Base-by-base conservation (phyloP, 1,140 invertebrate genomes). In the Adelges cooleyi region DNA sequence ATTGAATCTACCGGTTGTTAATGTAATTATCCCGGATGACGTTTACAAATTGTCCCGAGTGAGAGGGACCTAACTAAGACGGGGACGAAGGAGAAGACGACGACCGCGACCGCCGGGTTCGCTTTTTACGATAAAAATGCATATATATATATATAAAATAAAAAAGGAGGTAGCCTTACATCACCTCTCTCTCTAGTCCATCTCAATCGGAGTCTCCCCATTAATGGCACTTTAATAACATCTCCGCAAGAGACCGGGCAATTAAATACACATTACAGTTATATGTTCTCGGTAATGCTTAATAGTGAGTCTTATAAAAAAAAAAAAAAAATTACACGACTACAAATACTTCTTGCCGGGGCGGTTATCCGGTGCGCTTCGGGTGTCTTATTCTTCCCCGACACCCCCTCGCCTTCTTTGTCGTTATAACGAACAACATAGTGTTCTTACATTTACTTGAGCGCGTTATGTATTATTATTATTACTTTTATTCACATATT, bases 201-300 rank as follows among this genome's bases (percentile, higher is more conserved):
- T 33, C 5, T 33, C 29, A n/a, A n/a, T n/a, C n/a, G 25, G 42
- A 18, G n/a, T 33, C 13, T n/a, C 17, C 42, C 42, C 56, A 33
- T 62, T 62, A 62, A 62, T 62, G 56, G 56, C 40, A 48, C 56
- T 62, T 62, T 62, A 62, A 62, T 62, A 62, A 62, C 29, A 33
- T 33, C n/a, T n/a, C n/a, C 42, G 42, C 10, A 38, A 15, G 38
- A 33, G 38, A 22, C 54, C 23, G 25, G 56, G 56, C 56, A 62
- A 62, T 62, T 62, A 62, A 62, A 62, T 62, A 62, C 25, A 48
- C 56, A 62, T 62, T 62, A 62, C 44, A 48, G 40, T 20, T 8
- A 18, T 46, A 15, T 20, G 10, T 11, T 17, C 8, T 10, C 8
- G n/a, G 29, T 33, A 27, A 25, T 18, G 20, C 33, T 25, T n/a